Base-by-base conservation (phyloP, 2,888 invertebrate genomes). In the Meliscaeva auricollis region DNA sequence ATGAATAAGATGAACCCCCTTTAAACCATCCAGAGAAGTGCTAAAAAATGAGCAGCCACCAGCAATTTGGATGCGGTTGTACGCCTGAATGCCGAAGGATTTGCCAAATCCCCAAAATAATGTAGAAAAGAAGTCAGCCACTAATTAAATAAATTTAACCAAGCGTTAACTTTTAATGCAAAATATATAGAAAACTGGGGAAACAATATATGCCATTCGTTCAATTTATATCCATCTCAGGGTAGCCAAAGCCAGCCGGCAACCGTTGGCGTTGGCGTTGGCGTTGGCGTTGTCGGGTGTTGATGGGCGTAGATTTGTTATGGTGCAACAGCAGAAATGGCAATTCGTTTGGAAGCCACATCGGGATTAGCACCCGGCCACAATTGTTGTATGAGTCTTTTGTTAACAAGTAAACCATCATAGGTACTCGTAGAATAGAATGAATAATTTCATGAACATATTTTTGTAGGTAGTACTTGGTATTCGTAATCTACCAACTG, bases 121-220 rank as follows among this genome's bases (percentile, higher is more conserved):
- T 66, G 50, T 48, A 64, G 76, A 87, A 85, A 64, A 74, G 77
- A 79, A 87, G 74, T 72, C 70, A 73, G 77, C 87, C 84, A 85
- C 88, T 88, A 88, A 89, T 89, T 89, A 89, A 89, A 88, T 89
- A 88, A 87, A 88, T 88, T 88, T 88, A 89, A 88, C 88, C 88
- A 89, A 88, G 89, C 89, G 88, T 89, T 88, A 87, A 88, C 73
- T 88, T 88, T 88, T 87, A 88, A 88, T 87, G 87, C 87, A 77
- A 87, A 75, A 82, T 87, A 70, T 75, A 72, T 82, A 72, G 74
- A 62, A 69, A 79, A 72, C 52, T 60, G 74, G 46, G 56, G 73
- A 81, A 73, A 81, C 80, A 80, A 87, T 81, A 87, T 81, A 81
- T 85, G 64, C 66, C 62, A 69, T 72, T 81, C 76, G 54, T 69